Conservation (phyloP, 2,797 vertebrate species). For the Cheirogaleus major region DNA sequence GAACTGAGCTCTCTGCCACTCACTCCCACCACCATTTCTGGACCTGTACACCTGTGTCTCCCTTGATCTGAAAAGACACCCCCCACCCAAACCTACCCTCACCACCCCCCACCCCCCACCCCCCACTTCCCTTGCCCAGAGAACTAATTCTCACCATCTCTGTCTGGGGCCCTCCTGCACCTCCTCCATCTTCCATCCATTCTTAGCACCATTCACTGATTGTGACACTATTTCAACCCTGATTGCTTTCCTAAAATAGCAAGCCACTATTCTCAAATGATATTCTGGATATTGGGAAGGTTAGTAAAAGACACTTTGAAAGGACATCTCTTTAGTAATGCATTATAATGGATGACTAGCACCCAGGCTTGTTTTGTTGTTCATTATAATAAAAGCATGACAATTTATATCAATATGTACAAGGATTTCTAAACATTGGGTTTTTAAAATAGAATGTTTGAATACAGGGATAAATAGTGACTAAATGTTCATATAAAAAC, state of each 20-base stretch:
- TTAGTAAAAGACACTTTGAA: not conserved
- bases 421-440: not conserved
- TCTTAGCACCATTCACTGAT: not conserved
- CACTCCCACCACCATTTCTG: not conserved
- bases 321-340: not conserved
- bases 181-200: no score
- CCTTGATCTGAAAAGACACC: not conserved
- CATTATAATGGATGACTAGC: not conserved
- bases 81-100: no score
- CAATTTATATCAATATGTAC: not conserved
- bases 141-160: not conserved
- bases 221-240: not conserved
- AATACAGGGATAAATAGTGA: not conserved
- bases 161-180: not conserved
- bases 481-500: not conserved
- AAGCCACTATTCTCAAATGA: not conserved
- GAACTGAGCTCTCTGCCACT: not conserved
- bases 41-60: no score
- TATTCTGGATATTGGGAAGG: not conserved
- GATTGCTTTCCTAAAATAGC: not conserved
- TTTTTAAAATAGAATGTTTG: not conserved
- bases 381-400: not conserved
- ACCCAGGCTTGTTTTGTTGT: not conserved
- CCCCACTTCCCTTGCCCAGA: not conserved
- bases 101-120: rapidly evolving